Evolutionary conservation across 2,888 invertebrate species (phyloP).

Genomic region (Steinernema carpocapsae): DNA sequence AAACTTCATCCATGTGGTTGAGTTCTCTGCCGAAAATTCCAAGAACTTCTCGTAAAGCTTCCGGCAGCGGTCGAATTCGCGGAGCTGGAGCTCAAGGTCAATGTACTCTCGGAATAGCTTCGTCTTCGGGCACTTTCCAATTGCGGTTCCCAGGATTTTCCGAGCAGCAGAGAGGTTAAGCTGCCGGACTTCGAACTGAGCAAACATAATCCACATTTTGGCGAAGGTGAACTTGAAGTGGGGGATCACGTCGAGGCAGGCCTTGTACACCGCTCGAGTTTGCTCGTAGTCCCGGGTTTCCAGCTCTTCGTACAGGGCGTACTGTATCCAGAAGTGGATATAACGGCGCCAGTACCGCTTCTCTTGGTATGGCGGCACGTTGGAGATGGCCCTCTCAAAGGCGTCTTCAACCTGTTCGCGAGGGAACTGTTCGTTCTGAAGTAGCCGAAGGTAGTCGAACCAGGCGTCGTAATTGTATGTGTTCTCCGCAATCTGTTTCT

Average conservation of each 20-base stretch:
- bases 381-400: slow-evolving; percentile 95
- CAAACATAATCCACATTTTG: slow-evolving; percentile 95
- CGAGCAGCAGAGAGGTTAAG: slow-evolving; percentile 86
- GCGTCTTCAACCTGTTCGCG: slow-evolving; percentile 85
- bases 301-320: slow-evolving; percentile 91
- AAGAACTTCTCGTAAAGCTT: slow-evolving; percentile 92
- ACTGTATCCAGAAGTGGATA: slow-evolving; percentile 96
- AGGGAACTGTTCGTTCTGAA: slow-evolving; percentile 78
- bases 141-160: slow-evolving; percentile 86
- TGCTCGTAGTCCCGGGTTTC: slow-evolving; percentile 85
- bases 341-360: slow-evolving; percentile 95
- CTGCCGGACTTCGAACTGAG: slow-evolving; percentile 94
- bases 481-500: slow-evolving; percentile 90
- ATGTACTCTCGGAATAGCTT: slow-evolving; percentile 97
- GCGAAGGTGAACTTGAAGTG: slow-evolving; percentile 98
- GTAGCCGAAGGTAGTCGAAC: slow-evolving; percentile 94
- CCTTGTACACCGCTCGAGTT: slow-evolving; percentile 85
- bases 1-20: slow-evolving; percentile 98
- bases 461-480: slow-evolving; percentile 98
- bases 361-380: slow-evolving; percentile 89
- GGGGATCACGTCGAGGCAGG: slow-evolving; percentile 89
- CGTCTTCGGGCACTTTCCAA: slow-evolving; percentile 94
- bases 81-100: slow-evolving; percentile 89
- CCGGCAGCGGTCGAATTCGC: slow-evolving; percentile 96
- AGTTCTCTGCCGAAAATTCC: slow-evolving; percentile 94